Percentiles rank a stretch among this genome's conserved stretches.
phyloP scores from a whole-genome alignment of 2,888 invertebrate species.

The Saturnia japonica region DNA sequence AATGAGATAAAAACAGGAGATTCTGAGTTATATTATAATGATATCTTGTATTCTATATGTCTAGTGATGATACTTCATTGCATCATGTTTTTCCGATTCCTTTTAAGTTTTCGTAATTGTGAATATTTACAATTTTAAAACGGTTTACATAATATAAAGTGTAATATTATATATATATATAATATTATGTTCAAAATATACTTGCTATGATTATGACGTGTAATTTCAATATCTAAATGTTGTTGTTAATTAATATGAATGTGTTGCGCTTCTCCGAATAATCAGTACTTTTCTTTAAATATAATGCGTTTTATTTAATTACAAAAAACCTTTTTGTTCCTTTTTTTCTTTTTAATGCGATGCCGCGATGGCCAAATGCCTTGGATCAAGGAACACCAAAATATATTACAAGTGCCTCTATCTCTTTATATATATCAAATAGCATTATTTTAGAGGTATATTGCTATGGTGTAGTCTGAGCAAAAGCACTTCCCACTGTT shows the following conservation, averaged over 20 bases:
- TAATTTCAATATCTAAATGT: background rate
- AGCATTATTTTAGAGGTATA: too few species aligned
- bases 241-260: slow-evolving; percentile 38
- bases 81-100: background rate
- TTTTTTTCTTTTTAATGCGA: background rate
- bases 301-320: slow-evolving; percentile 61
- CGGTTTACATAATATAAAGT: background rate
- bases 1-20: too few species aligned
- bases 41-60: background rate
- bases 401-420: too few species aligned
- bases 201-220: background rate
- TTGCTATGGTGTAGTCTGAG: too few species aligned
- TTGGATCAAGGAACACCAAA: background rate
- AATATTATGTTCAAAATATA: too few species aligned
- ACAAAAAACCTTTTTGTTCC: background rate
- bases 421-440: too few species aligned
- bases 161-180: background rate
- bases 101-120: background rate
- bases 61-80: background rate
- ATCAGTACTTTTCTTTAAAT: slow-evolving; percentile 69
- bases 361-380: background rate
- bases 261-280: slow-evolving; percentile 78
- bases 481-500: too few species aligned
- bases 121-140: background rate
- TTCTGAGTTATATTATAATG: background rate